Evolutionary conservation across 2,888 invertebrate species (phyloP).

Genomic region (Chaetogeoica ovagalla): DNA sequence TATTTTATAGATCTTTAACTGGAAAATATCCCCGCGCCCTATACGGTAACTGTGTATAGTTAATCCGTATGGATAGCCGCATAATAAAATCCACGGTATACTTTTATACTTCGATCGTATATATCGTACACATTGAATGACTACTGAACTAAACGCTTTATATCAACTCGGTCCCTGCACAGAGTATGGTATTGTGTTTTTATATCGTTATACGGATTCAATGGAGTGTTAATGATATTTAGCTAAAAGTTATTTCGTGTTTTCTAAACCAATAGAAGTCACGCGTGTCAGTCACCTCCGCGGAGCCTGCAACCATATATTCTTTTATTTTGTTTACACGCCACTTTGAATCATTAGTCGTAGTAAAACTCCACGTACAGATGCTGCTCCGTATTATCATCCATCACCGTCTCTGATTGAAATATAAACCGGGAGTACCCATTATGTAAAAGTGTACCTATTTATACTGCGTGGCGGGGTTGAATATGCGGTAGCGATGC

Average conservation of each 20-base stretch:
- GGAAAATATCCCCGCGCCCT: too few species aligned
- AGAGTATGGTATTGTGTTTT: not conserved
- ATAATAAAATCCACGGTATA: not conserved
- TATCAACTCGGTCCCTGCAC: not conserved
- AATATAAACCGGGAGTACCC: slow-evolving; percentile 38
- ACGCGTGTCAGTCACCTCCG: slow-evolving; percentile 14
- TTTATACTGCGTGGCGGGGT: not conserved
- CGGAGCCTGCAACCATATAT: slow-evolving; percentile 11
- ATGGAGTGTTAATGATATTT: slow-evolving; percentile 5
- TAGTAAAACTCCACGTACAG: slow-evolving; percentile 36
- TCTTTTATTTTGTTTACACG: slow-evolving; percentile 35
- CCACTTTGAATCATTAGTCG: slow-evolving; percentile 40
- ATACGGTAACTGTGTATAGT: not conserved
- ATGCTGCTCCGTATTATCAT: slow-evolving; percentile 37
- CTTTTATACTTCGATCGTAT: not conserved
- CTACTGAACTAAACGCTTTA: not conserved
- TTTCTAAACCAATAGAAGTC: slow-evolving; percentile 30
- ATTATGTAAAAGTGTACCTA: not conserved
- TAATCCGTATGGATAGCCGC: not conserved
- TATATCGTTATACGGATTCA: not conserved
- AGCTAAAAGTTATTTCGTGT: not conserved
- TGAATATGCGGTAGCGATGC: slow-evolving; percentile 34
- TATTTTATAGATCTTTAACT: too few species aligned
- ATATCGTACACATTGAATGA: not conserved
- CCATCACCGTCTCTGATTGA: slow-evolving; percentile 49